Evolutionary conservation across 1,140 invertebrate genomes (phyloP).

Genomic region (Drosophila auraria): DNA sequence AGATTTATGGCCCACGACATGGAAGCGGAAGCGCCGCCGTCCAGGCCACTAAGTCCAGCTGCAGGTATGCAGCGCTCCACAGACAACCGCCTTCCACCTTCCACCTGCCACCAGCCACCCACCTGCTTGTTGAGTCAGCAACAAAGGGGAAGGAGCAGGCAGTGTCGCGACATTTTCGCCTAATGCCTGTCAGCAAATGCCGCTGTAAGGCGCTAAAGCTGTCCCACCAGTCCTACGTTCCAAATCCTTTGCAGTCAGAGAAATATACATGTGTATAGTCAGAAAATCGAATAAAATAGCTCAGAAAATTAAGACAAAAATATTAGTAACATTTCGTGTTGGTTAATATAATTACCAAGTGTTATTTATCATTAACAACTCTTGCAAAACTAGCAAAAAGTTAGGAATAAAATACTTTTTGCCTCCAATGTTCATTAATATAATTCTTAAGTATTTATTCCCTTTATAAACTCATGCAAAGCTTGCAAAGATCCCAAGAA

Average conservation of each 20-base stretch:
- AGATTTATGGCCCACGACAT: slow-evolving; percentile 74
- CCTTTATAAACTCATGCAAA: too few species aligned
- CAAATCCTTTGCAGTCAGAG: background rate
- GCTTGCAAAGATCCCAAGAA: too few species aligned
- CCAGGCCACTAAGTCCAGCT: slow-evolving; percentile 69
- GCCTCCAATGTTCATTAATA: background rate
- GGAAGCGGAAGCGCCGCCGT: slow-evolving; percentile 56
- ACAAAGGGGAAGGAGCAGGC: slow-evolving; percentile 26
- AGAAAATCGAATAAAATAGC: background rate
- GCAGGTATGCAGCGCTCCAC: slow-evolving; percentile 24
- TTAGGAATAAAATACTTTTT: background rate
- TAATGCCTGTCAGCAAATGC: slow-evolving; percentile 76
- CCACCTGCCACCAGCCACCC: background rate
- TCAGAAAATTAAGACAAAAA: background rate
- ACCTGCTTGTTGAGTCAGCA: slow-evolving; percentile 62
- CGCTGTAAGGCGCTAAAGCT: slow-evolving; percentile 54
- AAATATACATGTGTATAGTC: background rate
- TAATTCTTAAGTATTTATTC: too few species aligned
- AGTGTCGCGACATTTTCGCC: slow-evolving; percentile 35
- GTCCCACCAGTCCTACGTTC: slow-evolving; percentile 6
- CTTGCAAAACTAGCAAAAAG: too few species aligned
- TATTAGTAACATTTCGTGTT: background rate
- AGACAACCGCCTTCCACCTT: background rate
- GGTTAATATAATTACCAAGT: too few species aligned
- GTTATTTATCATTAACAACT: too few species aligned